Conservation (phyloP, 2,113 vertebrate genomes). For the Grammomys dolichurus region DNA sequence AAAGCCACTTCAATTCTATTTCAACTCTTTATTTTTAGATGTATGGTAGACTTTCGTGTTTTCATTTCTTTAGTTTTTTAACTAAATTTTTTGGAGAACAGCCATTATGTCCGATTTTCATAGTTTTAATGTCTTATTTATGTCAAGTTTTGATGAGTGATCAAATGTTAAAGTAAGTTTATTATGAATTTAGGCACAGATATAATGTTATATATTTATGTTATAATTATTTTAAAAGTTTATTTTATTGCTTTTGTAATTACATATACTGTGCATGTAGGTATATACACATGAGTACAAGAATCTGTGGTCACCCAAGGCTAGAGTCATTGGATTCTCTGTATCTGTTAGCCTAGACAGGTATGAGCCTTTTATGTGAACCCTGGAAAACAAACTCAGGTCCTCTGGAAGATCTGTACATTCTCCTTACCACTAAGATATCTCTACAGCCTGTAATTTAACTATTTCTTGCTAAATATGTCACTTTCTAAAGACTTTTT, state of each 20-base stretch:
- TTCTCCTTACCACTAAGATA: too few relatives aligned
- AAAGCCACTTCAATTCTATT: not conserved
- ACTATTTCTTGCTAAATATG: not conserved
- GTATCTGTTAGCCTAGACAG: not conserved
- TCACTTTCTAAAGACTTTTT: not conserved
- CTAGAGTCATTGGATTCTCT: not conserved
- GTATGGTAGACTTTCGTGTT: not conserved
- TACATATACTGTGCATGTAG: not conserved
- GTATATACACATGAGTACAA: not conserved
- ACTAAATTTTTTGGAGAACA: not conserved
- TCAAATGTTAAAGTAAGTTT: too few relatives aligned
- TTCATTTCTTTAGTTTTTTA: not conserved
- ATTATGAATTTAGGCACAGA: not conserved
- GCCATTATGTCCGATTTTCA: not conserved
- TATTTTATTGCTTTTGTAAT: not conserved
- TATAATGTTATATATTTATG: not conserved
- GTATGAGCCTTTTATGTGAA: not conserved
- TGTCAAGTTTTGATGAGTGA: too few relatives aligned
- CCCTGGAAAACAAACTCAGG: not conserved
- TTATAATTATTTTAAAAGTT: not conserved
- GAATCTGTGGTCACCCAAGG: not conserved
- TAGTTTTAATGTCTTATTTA: not conserved
- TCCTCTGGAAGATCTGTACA: not conserved
- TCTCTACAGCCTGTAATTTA: not conserved
- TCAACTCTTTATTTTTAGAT: not conserved